Evolutionary conservation across 23 tunicate genomes (phyloP).

Genomic region (Ciona savignyi): DNA sequence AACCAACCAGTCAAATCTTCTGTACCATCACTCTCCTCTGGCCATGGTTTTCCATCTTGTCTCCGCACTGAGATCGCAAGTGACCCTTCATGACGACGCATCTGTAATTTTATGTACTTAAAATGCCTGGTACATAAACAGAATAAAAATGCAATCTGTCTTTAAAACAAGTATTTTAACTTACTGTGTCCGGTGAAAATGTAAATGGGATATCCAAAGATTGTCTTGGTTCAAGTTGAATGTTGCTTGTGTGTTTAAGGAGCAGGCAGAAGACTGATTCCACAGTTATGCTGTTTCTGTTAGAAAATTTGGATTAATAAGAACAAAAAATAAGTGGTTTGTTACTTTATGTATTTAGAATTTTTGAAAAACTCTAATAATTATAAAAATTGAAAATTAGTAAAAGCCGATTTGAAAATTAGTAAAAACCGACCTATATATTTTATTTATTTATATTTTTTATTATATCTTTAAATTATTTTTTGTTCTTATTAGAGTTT

Average conservation of each 20-base stretch:
- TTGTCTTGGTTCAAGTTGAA: conserved; percentile 39
- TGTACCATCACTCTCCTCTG: conserved; percentile 49
- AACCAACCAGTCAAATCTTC: conserved; percentile 40
- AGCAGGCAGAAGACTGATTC: conserved; percentile 80
- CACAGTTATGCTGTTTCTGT: conserved; percentile 68
- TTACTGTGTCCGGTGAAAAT: conserved; percentile 78
- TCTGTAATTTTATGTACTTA: too few species aligned
- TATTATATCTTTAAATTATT: too few species aligned
- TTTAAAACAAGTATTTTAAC: not conserved
- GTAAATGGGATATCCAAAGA: conserved; percentile 78
- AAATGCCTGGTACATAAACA: too few species aligned
- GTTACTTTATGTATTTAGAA: too few species aligned
- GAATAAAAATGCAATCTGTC: not conserved
- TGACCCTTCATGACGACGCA: conserved; percentile 58
- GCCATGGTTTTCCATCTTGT: conserved; percentile 78
- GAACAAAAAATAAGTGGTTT: too few species aligned
- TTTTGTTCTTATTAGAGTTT: too few species aligned
- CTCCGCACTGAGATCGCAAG: conserved; percentile 50
- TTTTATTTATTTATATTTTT: too few species aligned
- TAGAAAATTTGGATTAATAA: too few species aligned
- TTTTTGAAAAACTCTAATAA: too few species aligned
- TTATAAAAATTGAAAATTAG: too few species aligned
- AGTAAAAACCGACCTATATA: too few species aligned
- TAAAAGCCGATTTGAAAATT: too few species aligned
- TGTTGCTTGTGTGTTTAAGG: conserved; percentile 48